Conservation (phyloP, 2,113 vertebrate species). For the Hippocampus guttulatus region DNA sequence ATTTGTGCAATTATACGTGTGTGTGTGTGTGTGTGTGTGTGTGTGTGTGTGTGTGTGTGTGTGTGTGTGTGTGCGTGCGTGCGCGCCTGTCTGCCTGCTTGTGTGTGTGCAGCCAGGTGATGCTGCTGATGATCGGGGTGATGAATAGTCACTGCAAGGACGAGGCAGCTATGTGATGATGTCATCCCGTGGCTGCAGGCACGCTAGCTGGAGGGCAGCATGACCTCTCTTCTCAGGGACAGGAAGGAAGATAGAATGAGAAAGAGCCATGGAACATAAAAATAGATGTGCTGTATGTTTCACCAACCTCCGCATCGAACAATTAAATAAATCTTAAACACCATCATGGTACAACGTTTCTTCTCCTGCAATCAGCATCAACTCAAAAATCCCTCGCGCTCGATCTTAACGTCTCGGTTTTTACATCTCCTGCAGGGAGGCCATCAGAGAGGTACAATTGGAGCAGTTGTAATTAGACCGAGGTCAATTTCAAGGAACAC, state of each 20-base stretch:
- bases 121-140: conserved; percentile 62
- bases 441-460: conserved; percentile 63
- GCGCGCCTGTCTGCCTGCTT: conserved; percentile 3
- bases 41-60: background rate
- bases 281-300: background rate
- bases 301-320: background rate
- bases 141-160: conserved; percentile 64
- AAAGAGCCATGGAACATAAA: background rate
- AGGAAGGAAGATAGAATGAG: conserved; percentile 8
- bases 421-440: conserved; percentile 48
- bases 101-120: conserved; percentile 42
- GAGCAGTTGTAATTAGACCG: conserved; percentile 60
- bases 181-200: conserved; percentile 52
- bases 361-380: conserved; percentile 20
- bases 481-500: conserved; percentile 67
- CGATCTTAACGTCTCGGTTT: conserved; percentile 31
- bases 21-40: background rate
- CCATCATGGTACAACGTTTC: background rate
- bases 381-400: conserved; percentile 25
- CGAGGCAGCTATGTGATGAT: conserved; percentile 57
- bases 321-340: background rate
- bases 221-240: conserved; percentile 53
- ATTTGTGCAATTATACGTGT: conserved; percentile 21
- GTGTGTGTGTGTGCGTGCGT: background rate
- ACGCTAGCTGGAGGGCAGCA: conserved; percentile 56